Evolutionary conservation across 1,140 invertebrate species (phyloP).

Genomic region (Chironomus striatipennis): DNA sequence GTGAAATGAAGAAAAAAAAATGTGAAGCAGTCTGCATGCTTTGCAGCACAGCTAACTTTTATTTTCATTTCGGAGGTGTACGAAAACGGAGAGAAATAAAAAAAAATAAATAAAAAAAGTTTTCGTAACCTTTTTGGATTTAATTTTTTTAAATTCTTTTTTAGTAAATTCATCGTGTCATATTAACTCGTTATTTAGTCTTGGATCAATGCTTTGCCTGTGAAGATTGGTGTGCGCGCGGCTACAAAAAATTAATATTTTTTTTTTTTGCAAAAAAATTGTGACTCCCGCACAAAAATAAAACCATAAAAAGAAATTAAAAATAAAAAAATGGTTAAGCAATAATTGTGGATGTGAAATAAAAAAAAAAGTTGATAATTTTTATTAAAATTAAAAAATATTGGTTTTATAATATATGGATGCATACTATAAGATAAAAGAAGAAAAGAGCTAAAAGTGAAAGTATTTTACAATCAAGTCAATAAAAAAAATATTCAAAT

Average conservation of each 20-base stretch:
- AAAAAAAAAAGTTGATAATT: not conserved
- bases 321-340: not conserved
- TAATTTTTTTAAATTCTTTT: not conserved
- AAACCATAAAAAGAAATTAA: too few relatives aligned
- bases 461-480: slow-evolving; percentile 6
- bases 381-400: not conserved
- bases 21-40: not conserved
- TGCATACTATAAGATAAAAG: not conserved
- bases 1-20: slow-evolving; percentile 9
- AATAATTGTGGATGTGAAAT: not conserved
- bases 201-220: not conserved
- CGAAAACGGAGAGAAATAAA: slow-evolving; percentile 1
- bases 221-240: not conserved
- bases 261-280: not conserved
- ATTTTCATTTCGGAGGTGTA: slow-evolving; percentile 21
- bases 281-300: not conserved
- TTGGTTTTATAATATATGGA: not conserved
- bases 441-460: slow-evolving; percentile 15
- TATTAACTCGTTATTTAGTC: slow-evolving; percentile 8
- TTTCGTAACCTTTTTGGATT: slow-evolving; percentile 17
- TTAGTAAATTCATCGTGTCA: slow-evolving; percentile 16
- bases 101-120: not conserved
- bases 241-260: not conserved
- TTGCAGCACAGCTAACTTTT: slow-evolving; percentile 3
- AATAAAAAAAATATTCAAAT: slow-evolving; percentile 18